Evolutionary conservation across 2,797 vertebrate genomes (phyloP).

Genomic region (Enteromius unitaeniatus): DNA sequence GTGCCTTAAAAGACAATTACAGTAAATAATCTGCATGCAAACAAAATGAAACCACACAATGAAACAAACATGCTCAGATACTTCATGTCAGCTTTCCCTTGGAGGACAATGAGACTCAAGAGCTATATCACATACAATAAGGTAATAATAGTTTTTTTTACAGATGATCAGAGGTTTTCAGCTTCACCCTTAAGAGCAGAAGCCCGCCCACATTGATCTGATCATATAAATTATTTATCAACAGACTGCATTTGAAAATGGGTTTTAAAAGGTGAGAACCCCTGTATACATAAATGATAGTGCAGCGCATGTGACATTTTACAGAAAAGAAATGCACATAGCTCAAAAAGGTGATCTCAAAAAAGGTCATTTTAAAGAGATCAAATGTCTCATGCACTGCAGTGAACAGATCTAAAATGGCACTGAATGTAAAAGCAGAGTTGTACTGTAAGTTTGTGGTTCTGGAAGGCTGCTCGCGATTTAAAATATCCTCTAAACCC

Average conservation of each 20-base stretch:
- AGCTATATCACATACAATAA: not conserved
- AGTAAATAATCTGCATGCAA: conserved; percentile 42
- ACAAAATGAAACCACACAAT: conserved; percentile 13
- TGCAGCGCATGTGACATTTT: conserved; percentile 46
- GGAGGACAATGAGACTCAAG: not conserved
- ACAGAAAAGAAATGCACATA: not conserved
- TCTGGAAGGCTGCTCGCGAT: conserved; percentile 7
- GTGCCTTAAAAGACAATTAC: not conserved
- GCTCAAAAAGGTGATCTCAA: not conserved
- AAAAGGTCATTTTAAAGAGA: not conserved
- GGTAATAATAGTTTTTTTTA: not conserved
- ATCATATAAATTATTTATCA: not conserved
- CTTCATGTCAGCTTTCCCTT: conserved; percentile 1
- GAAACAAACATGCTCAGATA: conserved; percentile 46
- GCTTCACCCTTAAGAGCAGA: conserved; percentile 43
- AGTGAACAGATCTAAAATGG: conserved; percentile 37
- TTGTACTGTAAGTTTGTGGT: conserved; percentile 38
- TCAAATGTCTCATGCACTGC: conserved; percentile 37
- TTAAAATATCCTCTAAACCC: conserved; percentile 41
- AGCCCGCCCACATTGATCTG: not conserved
- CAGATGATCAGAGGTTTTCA: conserved; percentile 41
- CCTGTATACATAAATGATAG: conserved; percentile 31
- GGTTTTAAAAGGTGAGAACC: conserved; percentile 54
- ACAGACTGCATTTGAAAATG: conserved; percentile 12
- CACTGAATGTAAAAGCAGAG: conserved; percentile 49